phyloP scores from a whole-genome alignment of 2,888 invertebrate genomes.

The Arenicola marina region DNA sequence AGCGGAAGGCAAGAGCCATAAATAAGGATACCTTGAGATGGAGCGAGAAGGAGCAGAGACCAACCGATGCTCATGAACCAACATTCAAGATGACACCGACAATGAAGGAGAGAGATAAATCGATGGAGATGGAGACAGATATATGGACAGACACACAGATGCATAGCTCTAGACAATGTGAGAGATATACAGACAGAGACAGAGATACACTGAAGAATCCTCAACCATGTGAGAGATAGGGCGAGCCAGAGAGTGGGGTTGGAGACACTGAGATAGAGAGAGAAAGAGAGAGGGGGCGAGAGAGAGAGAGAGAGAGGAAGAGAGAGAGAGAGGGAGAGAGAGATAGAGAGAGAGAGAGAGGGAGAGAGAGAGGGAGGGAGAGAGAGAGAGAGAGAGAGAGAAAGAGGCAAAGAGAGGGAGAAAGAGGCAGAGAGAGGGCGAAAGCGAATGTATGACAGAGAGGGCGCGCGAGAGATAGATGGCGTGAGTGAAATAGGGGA shows the following conservation, averaged over 20 bases:
- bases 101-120: neutral
- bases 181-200: neutral
- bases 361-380: neutral
- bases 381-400: neutral
- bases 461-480: too few relatives aligned
- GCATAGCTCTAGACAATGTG: neutral
- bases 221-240: neutral
- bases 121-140: neutral
- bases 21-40: too few relatives aligned
- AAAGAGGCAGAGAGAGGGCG: conserved; percentile 1
- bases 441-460: too few relatives aligned
- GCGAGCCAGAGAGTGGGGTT: neutral
- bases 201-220: neutral
- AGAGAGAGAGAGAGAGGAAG: neutral
- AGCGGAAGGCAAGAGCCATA: too few relatives aligned
- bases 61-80: too few relatives aligned
- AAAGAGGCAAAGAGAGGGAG: conserved; percentile 1
- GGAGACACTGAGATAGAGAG: neutral
- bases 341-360: neutral
- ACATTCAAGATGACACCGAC: too few relatives aligned
- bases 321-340: neutral
- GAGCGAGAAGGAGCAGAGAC: too few relatives aligned
- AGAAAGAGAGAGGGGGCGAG: neutral
- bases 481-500: too few relatives aligned
- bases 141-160: neutral